Conservation (phyloP, 2,888 invertebrate species). For the Anorthoa munda region DNA sequence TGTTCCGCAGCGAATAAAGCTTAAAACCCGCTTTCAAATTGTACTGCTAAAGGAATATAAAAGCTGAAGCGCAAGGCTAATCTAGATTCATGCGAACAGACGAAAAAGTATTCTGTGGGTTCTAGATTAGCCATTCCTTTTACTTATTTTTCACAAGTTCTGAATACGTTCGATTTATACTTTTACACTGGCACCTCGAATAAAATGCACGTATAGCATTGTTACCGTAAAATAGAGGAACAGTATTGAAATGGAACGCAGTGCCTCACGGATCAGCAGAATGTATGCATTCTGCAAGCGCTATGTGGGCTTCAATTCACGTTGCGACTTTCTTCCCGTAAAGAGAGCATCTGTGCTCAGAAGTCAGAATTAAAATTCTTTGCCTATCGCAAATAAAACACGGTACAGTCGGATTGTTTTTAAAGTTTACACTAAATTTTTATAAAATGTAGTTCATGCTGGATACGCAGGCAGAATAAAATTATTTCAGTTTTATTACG, state of each 20-base stretch:
- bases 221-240: conserved; percentile 3
- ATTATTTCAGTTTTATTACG: conserved; percentile 29
- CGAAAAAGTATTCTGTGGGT: conserved; percentile 3
- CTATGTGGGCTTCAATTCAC: conserved; percentile 11
- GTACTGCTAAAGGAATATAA: background rate
- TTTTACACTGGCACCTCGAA: background rate
- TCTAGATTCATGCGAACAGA: conserved; percentile 12
- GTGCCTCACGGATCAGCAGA: conserved; percentile 4
- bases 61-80: conserved; percentile 8
- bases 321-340: conserved; percentile 12
- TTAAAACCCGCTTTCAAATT: conserved; percentile 5
- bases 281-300: conserved; percentile 28
- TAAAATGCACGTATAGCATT: conserved; percentile 13
- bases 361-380: conserved; percentile 45
- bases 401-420: conserved; percentile 32
- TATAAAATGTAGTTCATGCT: conserved; percentile 39
- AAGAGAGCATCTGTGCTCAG: conserved; percentile 31
- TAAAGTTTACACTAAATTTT: conserved; percentile 49
- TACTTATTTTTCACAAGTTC: background rate
- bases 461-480: conserved; percentile 49
- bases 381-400: conserved; percentile 53
- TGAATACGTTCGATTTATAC: conserved; percentile 1
- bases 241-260: conserved; percentile 16
- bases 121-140: conserved; percentile 19
- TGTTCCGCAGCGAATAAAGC: conserved; percentile 7